Percentiles rank a stretch among this genome's conserved stretches.
phyloP scores from a whole-genome alignment of 2,888 invertebrate genomes.

The Hypselothyrea guttata region DNA sequence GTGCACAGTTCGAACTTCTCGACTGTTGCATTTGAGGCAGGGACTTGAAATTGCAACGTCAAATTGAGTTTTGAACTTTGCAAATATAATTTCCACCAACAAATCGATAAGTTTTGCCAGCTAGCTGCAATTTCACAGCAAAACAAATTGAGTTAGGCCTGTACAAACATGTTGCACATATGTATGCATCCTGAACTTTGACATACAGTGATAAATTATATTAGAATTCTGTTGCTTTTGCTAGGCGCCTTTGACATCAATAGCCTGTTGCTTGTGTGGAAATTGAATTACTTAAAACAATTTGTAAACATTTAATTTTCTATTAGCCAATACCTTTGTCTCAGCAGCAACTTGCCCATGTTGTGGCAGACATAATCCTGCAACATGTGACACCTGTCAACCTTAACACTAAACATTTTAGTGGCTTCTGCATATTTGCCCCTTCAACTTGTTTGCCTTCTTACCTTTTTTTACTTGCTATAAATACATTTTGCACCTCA shows the following conservation, averaged over 20 bases:
- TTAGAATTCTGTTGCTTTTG: constrained; percentile 11
- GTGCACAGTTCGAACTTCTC: constrained; percentile 34
- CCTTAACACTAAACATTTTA: constrained; percentile 7
- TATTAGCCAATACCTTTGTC: constrained; percentile 27
- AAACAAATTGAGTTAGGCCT: constrained; percentile 63
- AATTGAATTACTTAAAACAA: constrained; percentile 69
- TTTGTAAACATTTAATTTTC: constrained; percentile 62
- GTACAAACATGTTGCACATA: constrained; percentile 10
- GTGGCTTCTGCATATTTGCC: constrained; percentile 13
- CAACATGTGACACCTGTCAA: constrained; percentile 53
- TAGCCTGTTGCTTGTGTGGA: constrained; percentile 51
- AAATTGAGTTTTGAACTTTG: constrained; percentile 75
- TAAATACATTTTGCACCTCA: constrained; percentile 43
- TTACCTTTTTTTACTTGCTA: too few species aligned
- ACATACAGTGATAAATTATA: not conserved
- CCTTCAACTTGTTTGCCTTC: not conserved
- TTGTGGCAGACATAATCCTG: constrained; percentile 45
- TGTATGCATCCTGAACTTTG: not conserved
- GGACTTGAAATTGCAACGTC: constrained; percentile 54
- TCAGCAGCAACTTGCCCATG: constrained; percentile 4
- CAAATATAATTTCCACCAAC: constrained; percentile 68
- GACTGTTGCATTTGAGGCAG: constrained; percentile 59
- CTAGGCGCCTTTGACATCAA: constrained; percentile 28
- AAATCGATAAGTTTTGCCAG: constrained; percentile 74
- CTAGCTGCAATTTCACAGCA: constrained; percentile 40